Conservation (phyloP, 2,113 vertebrate genomes). For the Cololabis saira region DNA sequence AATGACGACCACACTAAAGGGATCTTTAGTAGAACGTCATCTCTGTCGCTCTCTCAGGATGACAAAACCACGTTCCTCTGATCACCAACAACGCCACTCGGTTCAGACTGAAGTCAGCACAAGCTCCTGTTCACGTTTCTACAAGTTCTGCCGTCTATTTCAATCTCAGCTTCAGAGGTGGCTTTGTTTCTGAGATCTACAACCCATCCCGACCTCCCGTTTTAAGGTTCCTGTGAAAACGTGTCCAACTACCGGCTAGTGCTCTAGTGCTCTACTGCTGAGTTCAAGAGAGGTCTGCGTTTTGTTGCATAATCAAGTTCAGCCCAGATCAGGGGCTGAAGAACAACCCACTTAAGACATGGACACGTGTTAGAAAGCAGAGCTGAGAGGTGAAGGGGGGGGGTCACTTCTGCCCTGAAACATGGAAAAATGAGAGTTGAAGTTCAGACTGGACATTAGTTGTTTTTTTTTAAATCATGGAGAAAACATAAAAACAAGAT, state of each 20-base stretch:
- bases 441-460: neutral
- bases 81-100: neutral
- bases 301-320: slow-evolving; percentile 77
- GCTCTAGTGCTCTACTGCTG: slow-evolving; percentile 24
- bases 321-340: slow-evolving; percentile 54
- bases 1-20: slow-evolving; percentile 27
- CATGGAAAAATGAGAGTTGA: neutral
- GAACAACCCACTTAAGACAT: slow-evolving; percentile 58
- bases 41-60: slow-evolving; percentile 9
- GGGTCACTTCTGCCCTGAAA: slow-evolving; percentile 25
- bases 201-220: slow-evolving; percentile 1
- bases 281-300: slow-evolving; percentile 56
- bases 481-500: neutral
- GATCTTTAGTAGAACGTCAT: neutral
- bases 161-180: neutral
- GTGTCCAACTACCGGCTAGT: slow-evolving; percentile 28
- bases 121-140: neutral
- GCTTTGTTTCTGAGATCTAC: slow-evolving; percentile 5
- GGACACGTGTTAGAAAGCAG: slow-evolving; percentile 28
- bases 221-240: slow-evolving; percentile 16
- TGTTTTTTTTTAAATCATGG: no score
- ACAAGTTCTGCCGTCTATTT: neutral
- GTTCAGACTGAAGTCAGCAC: neutral
- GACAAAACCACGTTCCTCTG: neutral
- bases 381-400: neutral